Percentiles rank a stretch among this genome's conserved stretches.
Conservation (phyloP, 2,797 vertebrate species). For the Selene dorsalis region DNA sequence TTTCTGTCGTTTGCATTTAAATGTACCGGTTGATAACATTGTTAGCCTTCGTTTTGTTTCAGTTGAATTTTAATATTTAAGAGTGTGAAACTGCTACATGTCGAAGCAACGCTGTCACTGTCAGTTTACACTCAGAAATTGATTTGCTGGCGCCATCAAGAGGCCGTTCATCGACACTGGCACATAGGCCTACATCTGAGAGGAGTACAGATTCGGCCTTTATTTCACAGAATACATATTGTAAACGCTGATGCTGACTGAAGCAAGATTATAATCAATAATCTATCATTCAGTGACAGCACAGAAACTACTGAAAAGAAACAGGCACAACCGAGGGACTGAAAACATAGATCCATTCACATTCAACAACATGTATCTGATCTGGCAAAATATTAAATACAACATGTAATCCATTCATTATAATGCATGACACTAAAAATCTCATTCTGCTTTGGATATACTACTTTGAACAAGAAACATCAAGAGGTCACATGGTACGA, state of each 20-base stretch:
- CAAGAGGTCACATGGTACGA: background rate
- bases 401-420: no score
- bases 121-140: conserved; percentile 10
- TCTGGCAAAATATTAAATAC: no score
- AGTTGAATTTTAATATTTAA: background rate
- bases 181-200: background rate
- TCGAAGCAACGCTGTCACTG: background rate
- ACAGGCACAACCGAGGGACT: background rate
- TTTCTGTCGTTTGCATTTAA: background rate
- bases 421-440: background rate
- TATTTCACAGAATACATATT: background rate
- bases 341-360: background rate
- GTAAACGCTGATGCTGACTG: background rate
- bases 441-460: background rate
- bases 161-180: conserved; percentile 19
- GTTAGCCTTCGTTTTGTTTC: background rate
- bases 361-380: no score
- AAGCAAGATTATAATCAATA: no score
- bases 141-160: conserved; percentile 51
- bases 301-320: background rate
- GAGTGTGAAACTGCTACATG: background rate
- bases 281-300: background rate
- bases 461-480: background rate
- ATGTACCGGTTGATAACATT: background rate
- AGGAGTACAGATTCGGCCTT: background rate